Base-by-base conservation (phyloP, 1,140 invertebrate genomes). In the Leptinotarsa defecta region DNA sequence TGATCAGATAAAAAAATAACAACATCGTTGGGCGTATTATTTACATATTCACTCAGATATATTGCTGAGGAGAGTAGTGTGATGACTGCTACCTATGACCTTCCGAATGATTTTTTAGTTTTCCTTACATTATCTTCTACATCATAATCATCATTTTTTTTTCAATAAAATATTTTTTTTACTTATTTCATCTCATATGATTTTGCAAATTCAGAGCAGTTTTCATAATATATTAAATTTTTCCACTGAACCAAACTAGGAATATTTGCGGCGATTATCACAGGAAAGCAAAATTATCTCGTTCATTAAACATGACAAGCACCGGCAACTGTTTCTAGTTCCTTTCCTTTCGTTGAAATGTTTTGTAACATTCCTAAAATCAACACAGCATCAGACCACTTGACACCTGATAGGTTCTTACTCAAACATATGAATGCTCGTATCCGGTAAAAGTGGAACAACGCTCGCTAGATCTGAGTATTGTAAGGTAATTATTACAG, bases 391-490 rank as follows among this genome's bases (percentile, higher is more conserved):
- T 57, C 52, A 57, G 52, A 57, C 52, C 52, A 57, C 52, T 57
- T 57, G 52, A 57, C 52, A 57, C 52, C 52, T 57, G 52, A 57
- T 57, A 57, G 52, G 52, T 57, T 57, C 52, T 57, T 57, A 57
- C 52, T 57, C 52, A 57, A 57, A 57, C 52, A 57, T 57, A 57
- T 57, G 52, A 57, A 57, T 57, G 52, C 52, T 19, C 15, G 27
- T 67, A 24, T 67, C 22, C 64, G 64, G 64, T 67, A 67, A 67
- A 67, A 67, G 64, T 67, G 64, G 64, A 67, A 67, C 64, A 67
- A 67, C 64, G 64, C 27, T 67, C 64, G 15, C 64, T 22, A 67
- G 64, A 67, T 67, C 64, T 67, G 27, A 15, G 15, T 67, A 24
- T 34, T 34, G 64, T 67, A 67, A 67, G 64, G 64, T 67, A 67